Evolutionary conservation across 2,113 vertebrate genomes (phyloP).

Genomic region (Hyaena hyaena): DNA sequence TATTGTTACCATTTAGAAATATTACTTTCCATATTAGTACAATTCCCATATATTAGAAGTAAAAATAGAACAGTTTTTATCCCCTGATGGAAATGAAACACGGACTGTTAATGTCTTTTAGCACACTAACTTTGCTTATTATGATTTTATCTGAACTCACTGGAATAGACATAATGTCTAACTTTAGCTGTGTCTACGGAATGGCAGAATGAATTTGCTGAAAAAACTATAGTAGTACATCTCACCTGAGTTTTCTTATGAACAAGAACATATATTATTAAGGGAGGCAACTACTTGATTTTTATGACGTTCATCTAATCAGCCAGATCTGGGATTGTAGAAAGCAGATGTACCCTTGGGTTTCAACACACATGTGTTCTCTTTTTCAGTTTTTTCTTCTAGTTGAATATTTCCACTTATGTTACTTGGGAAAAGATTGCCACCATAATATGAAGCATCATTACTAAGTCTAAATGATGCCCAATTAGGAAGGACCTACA

Average conservation of each 20-base stretch:
- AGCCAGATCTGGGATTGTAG: background rate
- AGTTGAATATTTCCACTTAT: conserved; percentile 23
- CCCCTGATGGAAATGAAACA: conserved; percentile 56
- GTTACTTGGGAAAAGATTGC: background rate
- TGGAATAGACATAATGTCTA: conserved; percentile 49
- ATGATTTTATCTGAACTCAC: conserved; percentile 64
- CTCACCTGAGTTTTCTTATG: conserved; percentile 50
- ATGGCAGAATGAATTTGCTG: conserved; percentile 47
- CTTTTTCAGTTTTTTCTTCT: background rate
- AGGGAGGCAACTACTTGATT: conserved; percentile 49
- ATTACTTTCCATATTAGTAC: conserved; percentile 51
- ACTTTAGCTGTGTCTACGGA: conserved; percentile 48
- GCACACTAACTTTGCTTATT: conserved; percentile 49
- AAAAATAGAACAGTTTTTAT: conserved; percentile 50
- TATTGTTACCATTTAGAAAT: conserved; percentile 14
- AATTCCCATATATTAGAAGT: conserved; percentile 55
- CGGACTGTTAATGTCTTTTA: conserved; percentile 45
- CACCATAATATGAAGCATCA: conserved; percentile 17
- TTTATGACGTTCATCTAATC: conserved; percentile 33
- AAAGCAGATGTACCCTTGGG: background rate
- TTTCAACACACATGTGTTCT: background rate
- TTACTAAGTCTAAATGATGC: conserved; percentile 39
- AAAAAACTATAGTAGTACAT: background rate
- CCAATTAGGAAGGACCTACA: conserved; percentile 45
- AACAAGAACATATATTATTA: conserved; percentile 50